Base-by-base conservation (phyloP, 2,113 vertebrate species). In the Thryonomys swinderianus region DNA sequence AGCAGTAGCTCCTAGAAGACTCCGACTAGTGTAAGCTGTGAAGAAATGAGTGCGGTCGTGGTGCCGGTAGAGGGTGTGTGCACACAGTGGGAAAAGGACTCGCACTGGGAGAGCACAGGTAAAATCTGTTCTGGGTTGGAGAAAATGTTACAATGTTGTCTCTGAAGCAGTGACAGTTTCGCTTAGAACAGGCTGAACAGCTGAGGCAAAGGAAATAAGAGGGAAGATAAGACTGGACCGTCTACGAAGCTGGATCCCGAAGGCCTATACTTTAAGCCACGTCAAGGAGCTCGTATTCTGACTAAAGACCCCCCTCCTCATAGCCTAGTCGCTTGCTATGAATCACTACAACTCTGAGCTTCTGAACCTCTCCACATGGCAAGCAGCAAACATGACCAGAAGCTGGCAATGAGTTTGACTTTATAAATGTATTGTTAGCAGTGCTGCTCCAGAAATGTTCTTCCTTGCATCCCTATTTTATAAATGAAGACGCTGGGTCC, bases 391-490 rank as follows among this genome's bases (percentile, higher is more conserved):
- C 73, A 57, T 67, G 4, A 84, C 25, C 32, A 87, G 25, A 80
- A 79, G n/a, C 85, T 90, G 40, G 3, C 30, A 79, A 42, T 62
- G 40, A 73, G 66, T 12, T 32, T 57, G 32, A 84, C 10, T 71
- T 91, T 74, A 55, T 62, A 79, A 66, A 57, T 34, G 1, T 82
- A 42, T 89, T 82, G 23, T 27, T 92, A 32, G 76, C 32, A n/a
- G 1, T 27, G 13, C 3, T 51, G 40, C 81, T 78, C 42, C n/a
- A 71, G 40, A 92, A 90, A 82, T 27, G 53, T 17, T 66, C 42
- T 88, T 94, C 83, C 20, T 48, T 48, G 86, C 27, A 87, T 87
- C 4, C n/a, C 48, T 85, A 21, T 73, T 96, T 81, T 85, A 89
- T 25, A 55, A 7, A 55, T 78, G 20, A 82, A 32, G 14, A 95